Evolutionary conservation across 1,140 invertebrate species (phyloP), one percentile per base, ranked within the genome.

Genomic region (Meloidogyne exigua): DNA sequence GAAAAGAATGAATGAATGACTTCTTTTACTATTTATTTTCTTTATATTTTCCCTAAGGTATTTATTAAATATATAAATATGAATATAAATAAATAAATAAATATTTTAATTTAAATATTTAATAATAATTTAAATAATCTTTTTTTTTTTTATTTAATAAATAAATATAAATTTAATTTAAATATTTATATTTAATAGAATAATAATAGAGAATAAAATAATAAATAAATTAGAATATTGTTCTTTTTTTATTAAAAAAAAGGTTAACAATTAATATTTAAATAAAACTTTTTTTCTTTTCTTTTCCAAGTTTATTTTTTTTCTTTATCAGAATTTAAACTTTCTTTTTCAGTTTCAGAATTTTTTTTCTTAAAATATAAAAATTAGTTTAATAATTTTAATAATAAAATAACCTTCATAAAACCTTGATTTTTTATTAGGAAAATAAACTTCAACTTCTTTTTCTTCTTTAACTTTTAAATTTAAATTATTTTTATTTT

Each of bases 351-450:
- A n/a, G 28, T 32, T 3, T 3, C 7, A 42, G 39, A 42, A 1
- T 42, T 42, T 42, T n/a, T n/a, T 0, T n/a, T 57, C 5, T 57
- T 57, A n/a, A 57, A 57, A 57, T 57, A 57, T n/a, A n/a, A 57
- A n/a, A 57, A n/a, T n/a, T 9, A 49, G 18, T 49, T 57, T 57
- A 57, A 57, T 57, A 44, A 15, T 32, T 26, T 36, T 23, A 68
- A 1, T 2, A n/a, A 13, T 26, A 32, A 69, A 39, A 39, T 39
- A 69, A 32, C 28, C 23, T 32, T 13, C 25, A 5, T 13, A 69
- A 68, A 69, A 69, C 36, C 39, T 15, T 36, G 69, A 44, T 49
- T 71, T 44, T 28, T 28, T 32, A n/a, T 71, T 25, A 15, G 18
- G 0, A n/a, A 18, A 9, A 71, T 62, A 3, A 49, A 71, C 1